Evolutionary conservation across 1,140 invertebrate genomes (phyloP).

Genomic region (Telenomus remus): DNA sequence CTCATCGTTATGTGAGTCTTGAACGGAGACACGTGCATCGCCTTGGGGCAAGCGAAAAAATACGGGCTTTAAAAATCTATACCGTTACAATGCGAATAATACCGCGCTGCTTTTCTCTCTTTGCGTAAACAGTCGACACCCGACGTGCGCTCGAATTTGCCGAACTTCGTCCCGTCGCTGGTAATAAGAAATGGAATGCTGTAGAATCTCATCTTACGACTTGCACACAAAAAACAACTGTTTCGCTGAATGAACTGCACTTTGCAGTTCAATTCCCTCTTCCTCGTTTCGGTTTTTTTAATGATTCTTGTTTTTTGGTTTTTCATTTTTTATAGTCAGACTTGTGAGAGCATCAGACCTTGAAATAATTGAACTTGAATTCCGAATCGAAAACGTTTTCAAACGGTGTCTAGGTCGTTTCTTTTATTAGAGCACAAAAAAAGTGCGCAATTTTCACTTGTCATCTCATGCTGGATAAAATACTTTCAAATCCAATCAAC

Average conservation of each 20-base stretch:
- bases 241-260: constrained; percentile 10
- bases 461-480: no score
- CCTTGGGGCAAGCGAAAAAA: constrained; percentile 56
- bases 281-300: neutral
- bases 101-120: constrained; percentile 50
- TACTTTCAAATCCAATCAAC: no score
- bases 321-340: no score
- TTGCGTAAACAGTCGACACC: constrained; percentile 51
- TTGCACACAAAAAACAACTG: constrained; percentile 17
- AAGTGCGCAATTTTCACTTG: no score
- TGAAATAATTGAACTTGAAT: no score
- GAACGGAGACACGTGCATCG: constrained; percentile 53
- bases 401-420: no score
- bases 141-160: constrained; percentile 33
- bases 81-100: constrained; percentile 59
- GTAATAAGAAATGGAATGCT: constrained; percentile 16
- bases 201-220: constrained; percentile 25
- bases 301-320: no score
- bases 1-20: constrained; percentile 59
- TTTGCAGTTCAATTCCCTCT: constrained; percentile 7
- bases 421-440: no score
- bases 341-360: no score
- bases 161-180: constrained; percentile 3
- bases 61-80: constrained; percentile 58
- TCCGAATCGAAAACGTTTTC: no score